Evolutionary conservation across 37 sponge, comb jelly and placozoan genomes (phyloP).

Genomic region (Halisarca cf. caerulea): DNA sequence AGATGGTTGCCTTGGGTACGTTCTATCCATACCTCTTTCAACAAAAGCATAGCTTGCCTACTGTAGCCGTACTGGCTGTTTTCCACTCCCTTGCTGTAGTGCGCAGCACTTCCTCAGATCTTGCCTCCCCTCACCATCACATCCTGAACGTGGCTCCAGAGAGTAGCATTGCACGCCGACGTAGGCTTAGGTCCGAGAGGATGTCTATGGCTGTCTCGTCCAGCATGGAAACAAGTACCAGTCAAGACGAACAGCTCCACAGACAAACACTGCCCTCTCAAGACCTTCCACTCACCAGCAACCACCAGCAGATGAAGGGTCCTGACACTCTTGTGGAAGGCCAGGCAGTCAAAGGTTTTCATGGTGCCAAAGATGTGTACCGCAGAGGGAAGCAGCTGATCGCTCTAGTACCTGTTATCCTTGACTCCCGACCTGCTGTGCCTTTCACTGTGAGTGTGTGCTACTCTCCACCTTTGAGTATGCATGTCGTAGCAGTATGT

Average conservation of each 20-base stretch:
- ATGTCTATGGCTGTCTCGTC: neutral
- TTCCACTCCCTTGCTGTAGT: neutral
- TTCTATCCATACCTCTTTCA: neutral
- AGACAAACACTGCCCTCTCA: neutral
- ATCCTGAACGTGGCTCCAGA: slow-evolving; percentile 70
- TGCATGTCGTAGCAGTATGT: neutral
- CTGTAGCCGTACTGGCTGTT: neutral
- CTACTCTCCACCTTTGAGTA: too few relatives aligned
- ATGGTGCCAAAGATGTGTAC: neutral
- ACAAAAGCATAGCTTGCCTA: neutral
- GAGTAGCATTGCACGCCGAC: slow-evolving; percentile 49
- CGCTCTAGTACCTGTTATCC: slow-evolving; percentile 12
- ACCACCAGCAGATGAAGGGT: neutral
- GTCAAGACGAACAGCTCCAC: neutral
- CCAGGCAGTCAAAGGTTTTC: neutral
- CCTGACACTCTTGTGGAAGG: neutral
- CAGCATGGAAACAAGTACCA: neutral
- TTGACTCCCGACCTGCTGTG: slow-evolving; percentile 50
- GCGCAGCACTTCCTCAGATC: neutral
- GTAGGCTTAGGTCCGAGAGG: slow-evolving; percentile 50
- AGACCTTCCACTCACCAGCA: neutral
- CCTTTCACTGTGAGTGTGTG: slow-evolving; percentile 44
- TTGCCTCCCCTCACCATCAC: slow-evolving; percentile 28
- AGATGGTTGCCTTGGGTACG: slow-evolving; percentile 68
- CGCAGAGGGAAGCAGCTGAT: neutral